Base-by-base conservation (phyloP, 2,888 invertebrate species). In the Nesidiocoris tenuis region DNA sequence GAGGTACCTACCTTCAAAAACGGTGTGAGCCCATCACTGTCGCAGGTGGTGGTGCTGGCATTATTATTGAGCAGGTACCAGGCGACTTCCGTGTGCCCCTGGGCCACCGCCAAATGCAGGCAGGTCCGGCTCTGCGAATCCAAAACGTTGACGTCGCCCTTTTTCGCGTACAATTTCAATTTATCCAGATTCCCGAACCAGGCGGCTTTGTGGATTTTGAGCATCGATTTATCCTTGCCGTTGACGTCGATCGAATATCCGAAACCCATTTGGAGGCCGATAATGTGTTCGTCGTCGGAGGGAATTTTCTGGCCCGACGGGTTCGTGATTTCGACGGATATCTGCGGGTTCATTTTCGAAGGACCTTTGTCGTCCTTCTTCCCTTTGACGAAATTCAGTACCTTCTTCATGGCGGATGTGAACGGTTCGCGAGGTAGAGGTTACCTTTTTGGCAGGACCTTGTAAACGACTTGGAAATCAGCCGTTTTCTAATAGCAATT, bases 1-100 rank as follows among this genome's bases (percentile, higher is more conserved):
- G n/a, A n/a, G n/a, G n/a, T n/a, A n/a, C n/a, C n/a, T n/a, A 82
- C 82, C 81, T 82, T 82, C 23, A 82, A 77, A 74, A 82, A 81
- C n/a, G 82, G 81, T 22, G 82, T 82, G 64, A 81, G 81, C 22
- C 82, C 82, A 68, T 82, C 82, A 70, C 76, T 80, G 77, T 82
- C 82, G 76, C 79, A 78, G 25, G 81, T 79, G 61, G 82, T 81
- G 74, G 80, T 76, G 21, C 79, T 79, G 23, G 82, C 82, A 77
- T 81, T 82, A 76, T 82, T 81, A 56, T 80, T 81, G 16, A 83
- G 77, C n/a, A 83, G 79, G 76, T 80, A 81, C 80, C 81, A 82
- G 23, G 81, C 82, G 72, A 83, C 79, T 79, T 81, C 81, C 39
- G 81, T 79, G 77, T 83, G 81, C 7, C 82, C 82, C 76, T 81